phyloP scores from a whole-genome alignment of 2,797 vertebrate species.

The Cottoperca gobio region DNA sequence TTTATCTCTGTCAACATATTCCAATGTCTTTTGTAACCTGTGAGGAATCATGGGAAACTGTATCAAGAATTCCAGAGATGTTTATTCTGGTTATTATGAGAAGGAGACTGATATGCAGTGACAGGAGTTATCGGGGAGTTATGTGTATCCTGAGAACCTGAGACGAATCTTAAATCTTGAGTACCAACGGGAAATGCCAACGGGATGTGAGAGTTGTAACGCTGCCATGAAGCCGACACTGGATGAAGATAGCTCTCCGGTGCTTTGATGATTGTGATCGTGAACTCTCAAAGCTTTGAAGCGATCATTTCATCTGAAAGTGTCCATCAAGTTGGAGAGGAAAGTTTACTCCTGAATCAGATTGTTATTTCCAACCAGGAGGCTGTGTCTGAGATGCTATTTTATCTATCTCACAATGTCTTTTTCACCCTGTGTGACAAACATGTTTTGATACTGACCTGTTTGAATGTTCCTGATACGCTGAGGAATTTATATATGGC shows the following conservation, averaged over 20 bases:
- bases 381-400: conserved; percentile 3
- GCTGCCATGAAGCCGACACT: conserved; percentile 46
- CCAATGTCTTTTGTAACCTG: neutral
- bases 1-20: neutral
- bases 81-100: conserved; percentile 8
- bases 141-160: conserved; percentile 1
- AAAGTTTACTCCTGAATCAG: conserved; percentile 24
- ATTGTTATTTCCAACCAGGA: too few relatives aligned
- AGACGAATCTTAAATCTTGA: conserved; percentile 22
- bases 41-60: neutral
- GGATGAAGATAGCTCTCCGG: conserved; percentile 51
- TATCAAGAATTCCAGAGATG: conserved; percentile 1
- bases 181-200: conserved; percentile 51
- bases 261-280: conserved; percentile 61
- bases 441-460: conserved; percentile 85
- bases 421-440: neutral
- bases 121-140: conserved; percentile 7
- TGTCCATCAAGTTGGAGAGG: conserved; percentile 7
- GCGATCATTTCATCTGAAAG: conserved; percentile 22
- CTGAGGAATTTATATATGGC: conserved; percentile 93
- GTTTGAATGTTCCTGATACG: conserved; percentile 89
- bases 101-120: neutral
- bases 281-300: conserved; percentile 53
- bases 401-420: conserved; percentile 1
- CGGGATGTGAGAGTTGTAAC: conserved; percentile 32